phyloP scores from a whole-genome alignment of 2,113 vertebrate genomes.

The Halichoerus grypus region DNA sequence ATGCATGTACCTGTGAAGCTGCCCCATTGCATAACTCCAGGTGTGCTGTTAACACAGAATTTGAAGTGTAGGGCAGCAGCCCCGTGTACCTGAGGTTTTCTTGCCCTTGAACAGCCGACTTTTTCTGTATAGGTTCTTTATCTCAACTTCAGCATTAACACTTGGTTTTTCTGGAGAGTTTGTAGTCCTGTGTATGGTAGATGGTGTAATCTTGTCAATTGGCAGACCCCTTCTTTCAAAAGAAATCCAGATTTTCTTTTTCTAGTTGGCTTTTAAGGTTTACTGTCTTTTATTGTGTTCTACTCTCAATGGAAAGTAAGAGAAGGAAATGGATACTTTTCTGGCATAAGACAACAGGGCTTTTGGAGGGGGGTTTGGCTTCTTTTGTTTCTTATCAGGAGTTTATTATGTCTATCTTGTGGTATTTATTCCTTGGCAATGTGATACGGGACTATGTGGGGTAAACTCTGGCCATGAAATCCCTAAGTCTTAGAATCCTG shows the following conservation, averaged over 20 bases:
- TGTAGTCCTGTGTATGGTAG: not conserved
- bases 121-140: not conserved
- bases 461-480: not conserved
- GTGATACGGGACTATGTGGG: not conserved
- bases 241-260: not conserved
- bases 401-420: not conserved
- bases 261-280: not conserved
- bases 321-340: not conserved
- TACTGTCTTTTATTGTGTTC: not conserved
- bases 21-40: fast-evolving
- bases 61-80: not conserved
- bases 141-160: not conserved
- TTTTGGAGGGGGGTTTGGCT: not conserved
- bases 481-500: not conserved
- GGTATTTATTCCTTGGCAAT: not conserved
- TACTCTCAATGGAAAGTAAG: not conserved
- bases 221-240: not conserved
- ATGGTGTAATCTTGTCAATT: not conserved
- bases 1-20: fast-evolving
- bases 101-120: not conserved
- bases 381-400: not conserved
- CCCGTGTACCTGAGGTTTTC: not conserved
- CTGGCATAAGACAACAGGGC: not conserved
- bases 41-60: not conserved
- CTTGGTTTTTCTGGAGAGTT: not conserved